A percentile compares a stretch with the other conserved stretches of the same genome.
These are phyloP conservation scores for Arnoldichthys spilopterus DNA, from an alignment of 2,797 vertebrate species.

Conservation along the genomic window DNA sequence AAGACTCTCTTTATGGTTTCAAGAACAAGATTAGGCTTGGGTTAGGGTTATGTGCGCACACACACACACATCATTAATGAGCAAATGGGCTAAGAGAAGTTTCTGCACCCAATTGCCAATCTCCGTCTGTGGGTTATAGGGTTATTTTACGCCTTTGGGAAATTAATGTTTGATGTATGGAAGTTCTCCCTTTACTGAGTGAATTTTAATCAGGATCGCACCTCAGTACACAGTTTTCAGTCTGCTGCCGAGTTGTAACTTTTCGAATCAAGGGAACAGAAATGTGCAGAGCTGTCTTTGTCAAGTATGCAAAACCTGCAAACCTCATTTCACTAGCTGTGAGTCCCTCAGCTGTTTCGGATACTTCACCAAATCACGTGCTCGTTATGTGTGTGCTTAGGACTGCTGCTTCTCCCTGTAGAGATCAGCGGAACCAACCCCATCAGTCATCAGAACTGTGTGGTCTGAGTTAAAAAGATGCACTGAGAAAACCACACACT, in stretches of 20 bases:
- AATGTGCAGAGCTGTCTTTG: neutral
- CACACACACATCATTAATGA: neutral
- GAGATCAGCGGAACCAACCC: neutral
- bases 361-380: neutral
- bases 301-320: neutral
- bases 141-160: conserved; percentile 5
- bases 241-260: neutral
- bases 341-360: neutral
- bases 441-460: neutral
- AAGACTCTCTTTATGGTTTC: neutral
- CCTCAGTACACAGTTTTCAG: neutral
- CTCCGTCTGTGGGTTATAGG: neutral
- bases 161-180: neutral
- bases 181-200: neutral
- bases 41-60: neutral
- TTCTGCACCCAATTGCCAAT: neutral
- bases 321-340: neutral
- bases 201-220: conserved; percentile 19
- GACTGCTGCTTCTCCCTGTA: neutral
- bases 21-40: neutral
- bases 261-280: neutral
- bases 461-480: neutral
- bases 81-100: neutral
- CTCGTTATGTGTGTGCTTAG: neutral
- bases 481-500: neutral